Evolutionary conservation across 2,888 invertebrate genomes (phyloP).

Genomic region (Panopea generosa): DNA sequence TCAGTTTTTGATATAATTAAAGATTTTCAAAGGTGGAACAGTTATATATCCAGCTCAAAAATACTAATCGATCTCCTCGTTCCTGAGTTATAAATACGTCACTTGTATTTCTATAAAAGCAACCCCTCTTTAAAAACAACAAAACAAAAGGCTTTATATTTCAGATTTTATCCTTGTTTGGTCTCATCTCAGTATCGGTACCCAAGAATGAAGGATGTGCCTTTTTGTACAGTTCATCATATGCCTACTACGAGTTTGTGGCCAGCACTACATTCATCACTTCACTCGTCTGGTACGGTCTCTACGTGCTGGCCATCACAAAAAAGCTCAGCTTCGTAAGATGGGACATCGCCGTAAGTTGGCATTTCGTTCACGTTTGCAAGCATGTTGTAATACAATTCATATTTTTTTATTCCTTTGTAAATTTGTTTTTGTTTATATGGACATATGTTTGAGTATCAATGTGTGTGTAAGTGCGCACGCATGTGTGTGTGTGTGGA

Average conservation of each 20-base stretch:
- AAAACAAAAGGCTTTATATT: conserved; percentile 8
- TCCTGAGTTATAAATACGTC: too few species aligned
- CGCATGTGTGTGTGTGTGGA: too few species aligned
- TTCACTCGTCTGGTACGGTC: conserved; percentile 58
- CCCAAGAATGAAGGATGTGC: conserved; percentile 64
- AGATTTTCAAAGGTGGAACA: not conserved
- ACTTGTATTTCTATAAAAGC: too few species aligned
- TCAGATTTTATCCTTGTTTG: conserved; percentile 66
- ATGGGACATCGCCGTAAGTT: conserved; percentile 70
- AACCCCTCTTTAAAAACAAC: too few species aligned
- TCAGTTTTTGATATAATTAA: not conserved
- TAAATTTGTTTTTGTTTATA: too few species aligned
- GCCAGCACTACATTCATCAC: conserved; percentile 65
- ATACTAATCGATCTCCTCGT: too few species aligned
- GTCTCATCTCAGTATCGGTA: conserved; percentile 66
- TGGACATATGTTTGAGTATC: too few species aligned
- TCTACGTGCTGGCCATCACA: conserved; percentile 59
- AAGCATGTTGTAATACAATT: not conserved
- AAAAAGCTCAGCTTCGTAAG: conserved; percentile 64
- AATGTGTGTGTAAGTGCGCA: too few species aligned
- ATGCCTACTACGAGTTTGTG: conserved; percentile 71
- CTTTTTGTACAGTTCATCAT: conserved; percentile 56
- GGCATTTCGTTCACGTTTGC: not conserved
- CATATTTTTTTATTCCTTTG: too few species aligned
- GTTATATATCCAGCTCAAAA: too few species aligned